phyloP scores from a whole-genome alignment of 2,888 invertebrate genomes.

The Limenitis camilla region DNA sequence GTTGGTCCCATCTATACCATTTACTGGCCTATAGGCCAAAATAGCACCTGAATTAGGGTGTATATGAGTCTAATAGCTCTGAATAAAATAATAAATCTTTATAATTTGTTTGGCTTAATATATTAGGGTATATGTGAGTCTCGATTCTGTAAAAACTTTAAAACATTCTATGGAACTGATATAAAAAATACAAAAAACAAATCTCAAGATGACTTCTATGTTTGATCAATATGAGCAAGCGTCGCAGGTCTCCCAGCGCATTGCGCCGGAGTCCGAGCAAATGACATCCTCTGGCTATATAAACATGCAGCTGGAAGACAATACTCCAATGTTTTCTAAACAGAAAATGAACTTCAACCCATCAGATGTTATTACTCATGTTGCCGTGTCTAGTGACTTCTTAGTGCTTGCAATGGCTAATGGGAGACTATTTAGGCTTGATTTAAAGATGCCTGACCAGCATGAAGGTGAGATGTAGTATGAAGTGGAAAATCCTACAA shows the following conservation, averaged over 20 bases:
- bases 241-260: slow-evolving; percentile 70
- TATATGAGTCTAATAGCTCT: too few relatives aligned
- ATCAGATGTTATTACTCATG: slow-evolving; percentile 84
- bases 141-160: too few relatives aligned
- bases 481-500: too few relatives aligned
- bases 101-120: too few relatives aligned
- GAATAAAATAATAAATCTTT: too few relatives aligned
- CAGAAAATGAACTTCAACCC: slow-evolving; percentile 87
- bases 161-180: too few relatives aligned
- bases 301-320: slow-evolving; percentile 77
- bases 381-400: slow-evolving; percentile 87
- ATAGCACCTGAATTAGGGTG: too few relatives aligned
- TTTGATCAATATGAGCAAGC: slow-evolving; percentile 89
- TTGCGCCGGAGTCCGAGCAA: slow-evolving; percentile 51
- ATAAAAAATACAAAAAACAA: neutral
- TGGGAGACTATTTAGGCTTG: slow-evolving; percentile 85
- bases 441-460: slow-evolving; percentile 84
- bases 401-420: slow-evolving; percentile 89
- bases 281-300: slow-evolving; percentile 72
- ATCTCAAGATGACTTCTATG: slow-evolving; percentile 82
- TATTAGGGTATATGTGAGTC: too few relatives aligned
- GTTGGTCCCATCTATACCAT: too few relatives aligned
- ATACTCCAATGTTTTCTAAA: slow-evolving; percentile 90
- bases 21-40: too few relatives aligned
- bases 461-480: slow-evolving; percentile 79